These are phyloP conservation scores for Tribolium freemani DNA, from an alignment of 2,888 invertebrate genomes.

Conservation along the genomic window DNA sequence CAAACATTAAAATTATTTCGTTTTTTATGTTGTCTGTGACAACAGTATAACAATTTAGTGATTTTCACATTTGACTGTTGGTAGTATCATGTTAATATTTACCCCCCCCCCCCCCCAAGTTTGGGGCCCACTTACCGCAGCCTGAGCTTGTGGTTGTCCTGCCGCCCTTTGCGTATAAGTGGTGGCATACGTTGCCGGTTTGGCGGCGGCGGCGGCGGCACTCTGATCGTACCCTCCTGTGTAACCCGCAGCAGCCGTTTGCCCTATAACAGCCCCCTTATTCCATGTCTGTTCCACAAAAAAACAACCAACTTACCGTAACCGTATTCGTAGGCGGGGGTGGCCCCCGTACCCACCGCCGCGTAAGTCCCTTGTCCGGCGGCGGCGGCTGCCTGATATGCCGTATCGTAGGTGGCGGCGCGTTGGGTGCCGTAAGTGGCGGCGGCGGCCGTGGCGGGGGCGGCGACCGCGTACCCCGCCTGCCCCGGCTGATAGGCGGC, in stretches of 20 bases:
- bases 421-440: constrained; percentile 88
- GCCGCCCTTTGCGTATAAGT: constrained; percentile 76
- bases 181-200: constrained; percentile 80
- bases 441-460: constrained; percentile 84
- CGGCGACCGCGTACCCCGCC: constrained; percentile 87
- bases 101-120: too few species aligned
- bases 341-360: constrained; percentile 69
- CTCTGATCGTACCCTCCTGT: constrained; percentile 76
- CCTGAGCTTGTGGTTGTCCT: constrained; percentile 65
- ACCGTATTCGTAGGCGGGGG: constrained; percentile 79
- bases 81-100: too few species aligned
- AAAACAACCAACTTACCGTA: constrained; percentile 70
- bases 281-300: not conserved
- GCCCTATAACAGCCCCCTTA: constrained; percentile 68
- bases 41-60: too few species aligned
- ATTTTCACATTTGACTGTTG: too few species aligned
- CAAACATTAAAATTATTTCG: not conserved
- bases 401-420: constrained; percentile 86
- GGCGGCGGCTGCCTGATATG: constrained; percentile 85
- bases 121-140: constrained; percentile 62
- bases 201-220: constrained; percentile 72
- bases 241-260: constrained; percentile 76
- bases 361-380: constrained; percentile 82
- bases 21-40: too few species aligned
- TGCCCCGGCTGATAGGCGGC: constrained; percentile 88